Evolutionary conservation across 2,113 vertebrate species (phyloP), one percentile per base, ranked within the genome.

Genomic region (Aptenodytes patagonicus): DNA sequence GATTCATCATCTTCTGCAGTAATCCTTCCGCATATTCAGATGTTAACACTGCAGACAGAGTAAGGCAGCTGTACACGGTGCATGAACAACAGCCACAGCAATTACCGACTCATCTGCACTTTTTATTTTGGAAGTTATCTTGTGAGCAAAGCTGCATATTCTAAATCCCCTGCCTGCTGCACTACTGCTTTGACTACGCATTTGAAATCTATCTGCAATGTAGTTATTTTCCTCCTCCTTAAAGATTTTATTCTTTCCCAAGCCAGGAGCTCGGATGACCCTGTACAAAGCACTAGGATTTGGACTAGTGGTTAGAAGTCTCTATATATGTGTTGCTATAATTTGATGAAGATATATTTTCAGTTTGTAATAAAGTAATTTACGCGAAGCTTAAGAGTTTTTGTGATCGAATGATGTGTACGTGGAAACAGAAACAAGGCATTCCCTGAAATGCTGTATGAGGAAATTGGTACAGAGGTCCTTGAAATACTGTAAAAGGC

Each of bases 1-100:
- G 82, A 96, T 70, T 93, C 88, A 77, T 90, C 95, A 44, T 94
- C 95, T 40, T 92, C 90, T 88, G 84, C 94, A 94, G 83, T 94
- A 92, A 57, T 94, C 31, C 68, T 98, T 65, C 95, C 89, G 7
- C 81, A 75, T 87, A 95, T 95, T 91, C 90, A 97, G 85, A 93
- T 94, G 87, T 69, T 52, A 83, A 40, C 34, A 71, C 90, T 73
- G 19, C 21, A 95, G 57, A 54, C 13, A 60, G 22, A 92, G 81
- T 93, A 97, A 97, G 64, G 65, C 91, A 57, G 38, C 65, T 81
- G 9, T 24, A 90, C 6, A 5, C 19, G 31, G 46, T 32, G 36
- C 44, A 26, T 25, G 44, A 83, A 65, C 32, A 70, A 64, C 21
- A 57, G 31, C 34, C 65, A 40, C 46, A 61, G 36, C 55, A 75